phyloP scores from a whole-genome alignment of 2,888 invertebrate genomes.

The Hesperia comma region DNA sequence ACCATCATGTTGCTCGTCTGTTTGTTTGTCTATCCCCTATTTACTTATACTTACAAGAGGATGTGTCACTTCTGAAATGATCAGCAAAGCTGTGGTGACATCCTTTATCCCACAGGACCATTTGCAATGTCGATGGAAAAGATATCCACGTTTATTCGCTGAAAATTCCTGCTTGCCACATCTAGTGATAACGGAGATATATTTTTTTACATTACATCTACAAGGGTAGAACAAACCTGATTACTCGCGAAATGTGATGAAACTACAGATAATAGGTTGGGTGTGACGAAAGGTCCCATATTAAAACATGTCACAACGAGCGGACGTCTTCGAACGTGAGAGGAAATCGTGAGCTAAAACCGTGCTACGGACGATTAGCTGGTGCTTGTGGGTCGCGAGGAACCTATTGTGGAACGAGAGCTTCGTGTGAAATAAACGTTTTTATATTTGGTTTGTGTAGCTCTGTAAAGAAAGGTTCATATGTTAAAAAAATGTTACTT shows the following conservation, averaged over 20 bases:
- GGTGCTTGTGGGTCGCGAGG: conserved; percentile 26
- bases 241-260: conserved; percentile 35
- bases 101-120: too few relatives aligned
- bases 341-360: conserved; percentile 33
- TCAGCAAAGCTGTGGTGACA: too few relatives aligned
- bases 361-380: conserved; percentile 29
- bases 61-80: too few relatives aligned
- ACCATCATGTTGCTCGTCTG: too few relatives aligned
- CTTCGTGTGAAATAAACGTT: not conserved
- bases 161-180: too few relatives aligned
- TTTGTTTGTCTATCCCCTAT: too few relatives aligned
- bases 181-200: too few relatives aligned
- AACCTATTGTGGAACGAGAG: conserved; percentile 19
- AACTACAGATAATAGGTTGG: conserved; percentile 34
- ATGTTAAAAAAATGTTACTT: too few relatives aligned
- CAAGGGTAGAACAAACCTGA: conserved; percentile 29
- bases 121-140: too few relatives aligned
- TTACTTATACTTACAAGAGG: too few relatives aligned
- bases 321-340: conserved; percentile 35
- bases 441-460: not conserved
- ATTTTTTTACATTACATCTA: not conserved
- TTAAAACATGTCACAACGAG: conserved; percentile 37
- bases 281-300: conserved; percentile 36
- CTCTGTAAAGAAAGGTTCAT: too few relatives aligned
- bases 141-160: too few relatives aligned